Conservation (phyloP, 2,113 vertebrate species). For the Protomyctophum bolini region DNA sequence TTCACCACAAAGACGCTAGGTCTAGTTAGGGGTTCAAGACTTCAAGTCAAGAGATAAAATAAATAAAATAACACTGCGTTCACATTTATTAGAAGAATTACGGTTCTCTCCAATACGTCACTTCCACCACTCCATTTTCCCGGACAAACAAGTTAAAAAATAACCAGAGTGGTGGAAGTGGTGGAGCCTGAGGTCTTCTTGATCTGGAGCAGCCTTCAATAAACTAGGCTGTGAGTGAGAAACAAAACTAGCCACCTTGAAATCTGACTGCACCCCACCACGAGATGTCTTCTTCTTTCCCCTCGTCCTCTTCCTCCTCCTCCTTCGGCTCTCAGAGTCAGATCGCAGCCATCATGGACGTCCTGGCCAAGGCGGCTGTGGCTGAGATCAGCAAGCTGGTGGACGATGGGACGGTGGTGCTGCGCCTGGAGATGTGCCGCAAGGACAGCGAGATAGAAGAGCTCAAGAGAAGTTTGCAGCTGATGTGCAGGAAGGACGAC, state of each 20-base stretch:
- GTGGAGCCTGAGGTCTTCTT: background rate
- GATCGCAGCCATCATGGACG: conserved; percentile 72
- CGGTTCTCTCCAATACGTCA: conserved; percentile 16
- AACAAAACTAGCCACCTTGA: background rate
- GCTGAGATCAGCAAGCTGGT: conserved; percentile 73
- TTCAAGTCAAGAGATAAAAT: no score
- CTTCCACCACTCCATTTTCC: conserved; percentile 28
- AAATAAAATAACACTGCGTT: background rate
- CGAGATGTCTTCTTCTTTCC: conserved; percentile 48
- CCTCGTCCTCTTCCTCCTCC: conserved; percentile 1
- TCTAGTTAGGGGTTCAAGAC: no score
- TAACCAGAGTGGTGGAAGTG: background rate
- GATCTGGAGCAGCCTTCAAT: background rate
- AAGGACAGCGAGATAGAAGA: conserved; percentile 60
- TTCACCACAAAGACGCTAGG: no score
- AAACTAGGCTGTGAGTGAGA: background rate
- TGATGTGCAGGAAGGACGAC: conserved; percentile 27
- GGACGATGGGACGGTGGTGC: conserved; percentile 56
- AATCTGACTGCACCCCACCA: no score
- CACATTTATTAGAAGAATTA: conserved; percentile 32
- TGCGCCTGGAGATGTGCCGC: conserved; percentile 68
- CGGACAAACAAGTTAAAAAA: conserved; percentile 52
- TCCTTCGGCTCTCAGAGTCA: conserved; percentile 62
- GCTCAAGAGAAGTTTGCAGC: conserved; percentile 44
- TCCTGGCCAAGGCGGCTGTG: conserved; percentile 66